These are phyloP conservation scores for Paraescarpia echinospica DNA, from an alignment of 1,140 invertebrate species.

Conservation along the genomic window DNA sequence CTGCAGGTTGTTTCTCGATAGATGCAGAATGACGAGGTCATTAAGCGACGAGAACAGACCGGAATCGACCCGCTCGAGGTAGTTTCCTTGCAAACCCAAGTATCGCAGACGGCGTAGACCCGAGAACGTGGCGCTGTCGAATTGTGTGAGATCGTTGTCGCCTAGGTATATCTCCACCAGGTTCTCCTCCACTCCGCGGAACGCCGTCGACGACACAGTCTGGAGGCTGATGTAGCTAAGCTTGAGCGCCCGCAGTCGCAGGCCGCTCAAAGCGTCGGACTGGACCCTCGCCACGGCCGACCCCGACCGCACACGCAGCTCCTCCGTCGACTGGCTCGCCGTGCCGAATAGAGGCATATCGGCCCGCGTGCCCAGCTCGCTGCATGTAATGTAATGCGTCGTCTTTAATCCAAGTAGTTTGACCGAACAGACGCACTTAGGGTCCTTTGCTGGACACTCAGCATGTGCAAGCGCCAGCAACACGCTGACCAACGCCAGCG, in stretches of 20 bases:
- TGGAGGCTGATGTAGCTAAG: not conserved
- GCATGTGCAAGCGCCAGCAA: not conserved
- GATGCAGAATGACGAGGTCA: not conserved
- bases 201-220: not conserved
- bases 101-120: not conserved
- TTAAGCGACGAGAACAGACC: not conserved
- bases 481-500: not conserved
- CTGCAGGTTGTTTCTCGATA: not conserved
- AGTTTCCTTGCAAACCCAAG: slow-evolving; percentile 6
- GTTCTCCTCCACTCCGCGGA: not conserved
- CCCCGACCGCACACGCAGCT: not conserved
- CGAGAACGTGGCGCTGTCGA: not conserved
- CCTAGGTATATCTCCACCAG: not conserved
- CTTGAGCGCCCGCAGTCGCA: not conserved
- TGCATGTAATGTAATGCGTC: not conserved
- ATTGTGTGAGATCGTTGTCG: not conserved
- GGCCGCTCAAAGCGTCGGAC: not conserved
- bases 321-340: not conserved
- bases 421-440: not conserved
- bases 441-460: not conserved
- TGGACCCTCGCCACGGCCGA: not conserved
- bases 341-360: not conserved
- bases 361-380: not conserved
- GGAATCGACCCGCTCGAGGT: not conserved
- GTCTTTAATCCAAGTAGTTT: not conserved